Conservation (phyloP, 2,797 vertebrate genomes). For the Picus viridis region DNA sequence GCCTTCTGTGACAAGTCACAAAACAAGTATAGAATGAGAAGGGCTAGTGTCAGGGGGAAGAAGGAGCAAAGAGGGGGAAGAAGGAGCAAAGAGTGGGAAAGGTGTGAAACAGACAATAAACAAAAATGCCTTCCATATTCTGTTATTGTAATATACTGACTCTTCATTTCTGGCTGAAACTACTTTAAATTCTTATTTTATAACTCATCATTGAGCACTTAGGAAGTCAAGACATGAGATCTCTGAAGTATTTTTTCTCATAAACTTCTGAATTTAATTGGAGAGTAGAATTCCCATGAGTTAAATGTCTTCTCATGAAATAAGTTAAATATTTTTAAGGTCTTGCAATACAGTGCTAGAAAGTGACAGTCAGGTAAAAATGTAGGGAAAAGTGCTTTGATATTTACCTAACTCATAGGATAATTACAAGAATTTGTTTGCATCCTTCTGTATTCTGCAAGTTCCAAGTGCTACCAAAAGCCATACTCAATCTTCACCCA, state of each 20-base stretch:
- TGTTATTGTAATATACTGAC: not conserved
- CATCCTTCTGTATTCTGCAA: not conserved
- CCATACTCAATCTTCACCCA: not conserved
- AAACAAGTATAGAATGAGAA: not conserved
- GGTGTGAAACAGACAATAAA: rapidly evolving
- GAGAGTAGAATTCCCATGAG: not conserved
- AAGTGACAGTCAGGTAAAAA: not conserved
- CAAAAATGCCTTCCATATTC: not conserved
- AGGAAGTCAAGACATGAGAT: not conserved
- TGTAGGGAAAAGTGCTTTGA: not conserved
- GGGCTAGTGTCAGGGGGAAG: rapidly evolving
- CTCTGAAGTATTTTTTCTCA: not conserved
- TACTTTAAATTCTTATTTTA: not conserved
- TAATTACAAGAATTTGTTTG: not conserved
- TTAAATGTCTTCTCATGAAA: not conserved
- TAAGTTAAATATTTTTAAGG: not conserved
- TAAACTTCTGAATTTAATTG: not conserved
- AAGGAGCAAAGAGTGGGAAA: not conserved
- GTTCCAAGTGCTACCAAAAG: not conserved
- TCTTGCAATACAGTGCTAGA: not conserved
- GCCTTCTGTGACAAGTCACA: not conserved
- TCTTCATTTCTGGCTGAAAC: not conserved
- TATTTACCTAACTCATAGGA: not conserved
- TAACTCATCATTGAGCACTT: not conserved
- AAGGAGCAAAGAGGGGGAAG: not conserved